These are phyloP conservation scores for Sclerurus mexicanus DNA, from an alignment of 2,113 vertebrate genomes.

Conservation along the genomic window DNA sequence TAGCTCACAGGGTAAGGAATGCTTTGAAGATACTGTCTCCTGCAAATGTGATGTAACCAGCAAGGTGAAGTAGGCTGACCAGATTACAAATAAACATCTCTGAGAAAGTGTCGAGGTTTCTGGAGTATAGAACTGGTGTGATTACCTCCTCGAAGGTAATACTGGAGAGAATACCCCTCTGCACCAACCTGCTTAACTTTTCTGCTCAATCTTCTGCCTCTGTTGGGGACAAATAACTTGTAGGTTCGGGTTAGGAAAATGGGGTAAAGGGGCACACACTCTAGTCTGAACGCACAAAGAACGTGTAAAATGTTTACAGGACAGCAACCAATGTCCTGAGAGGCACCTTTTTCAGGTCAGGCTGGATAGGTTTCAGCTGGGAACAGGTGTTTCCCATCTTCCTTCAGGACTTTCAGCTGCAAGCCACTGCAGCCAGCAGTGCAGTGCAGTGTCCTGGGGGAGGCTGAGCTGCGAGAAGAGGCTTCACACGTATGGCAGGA, in stretches of 20 bases:
- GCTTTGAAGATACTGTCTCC: conserved; percentile 55
- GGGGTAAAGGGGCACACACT: background rate
- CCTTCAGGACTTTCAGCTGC: background rate
- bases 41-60: conserved; percentile 5
- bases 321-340: background rate
- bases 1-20: conserved; percentile 39
- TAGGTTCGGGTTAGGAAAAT: background rate
- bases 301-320: background rate
- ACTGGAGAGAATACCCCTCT: background rate
- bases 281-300: background rate
- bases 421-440: background rate
- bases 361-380: background rate
- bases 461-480: background rate
- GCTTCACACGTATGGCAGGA: rapidly evolving
- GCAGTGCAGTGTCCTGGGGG: background rate
- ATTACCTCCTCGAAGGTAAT: background rate
- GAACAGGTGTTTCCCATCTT: background rate
- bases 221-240: background rate
- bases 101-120: background rate
- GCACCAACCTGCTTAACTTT: background rate
- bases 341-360: background rate
- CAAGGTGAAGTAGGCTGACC: background rate
- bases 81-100: background rate
- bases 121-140: background rate
- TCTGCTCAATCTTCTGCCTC: background rate